A percentile compares a stretch with the other conserved stretches of the same genome.
These are phyloP conservation scores for Drosophila eugracilis DNA, from an alignment of 1,140 invertebrate genomes.

Conservation along the genomic window DNA sequence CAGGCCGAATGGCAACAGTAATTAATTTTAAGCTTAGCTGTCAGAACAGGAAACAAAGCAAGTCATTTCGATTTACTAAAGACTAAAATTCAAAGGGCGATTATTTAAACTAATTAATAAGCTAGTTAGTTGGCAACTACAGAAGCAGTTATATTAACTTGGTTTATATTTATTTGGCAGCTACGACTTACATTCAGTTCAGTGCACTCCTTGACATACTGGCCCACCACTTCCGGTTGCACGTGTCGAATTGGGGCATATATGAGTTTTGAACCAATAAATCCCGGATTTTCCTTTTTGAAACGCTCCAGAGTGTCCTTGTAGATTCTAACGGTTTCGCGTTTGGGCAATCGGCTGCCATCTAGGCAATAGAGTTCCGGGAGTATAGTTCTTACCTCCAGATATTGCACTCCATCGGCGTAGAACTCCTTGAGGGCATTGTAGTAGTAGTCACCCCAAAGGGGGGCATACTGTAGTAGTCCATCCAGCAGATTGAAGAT, in stretches of 20 bases:
- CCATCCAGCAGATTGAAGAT: slow-evolving; percentile 88
- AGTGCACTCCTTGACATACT: slow-evolving; percentile 84
- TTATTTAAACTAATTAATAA: too few species aligned
- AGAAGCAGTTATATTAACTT: too few species aligned
- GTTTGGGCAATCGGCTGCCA: slow-evolving; percentile 85
- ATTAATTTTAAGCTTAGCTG: too few species aligned
- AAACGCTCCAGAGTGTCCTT: slow-evolving; percentile 86
- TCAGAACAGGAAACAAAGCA: too few species aligned
- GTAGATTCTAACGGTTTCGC: slow-evolving; percentile 87
- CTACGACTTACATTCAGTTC: slow-evolving; percentile 54
- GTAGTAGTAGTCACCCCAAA: slow-evolving; percentile 90
- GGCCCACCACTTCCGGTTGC: slow-evolving; percentile 66
- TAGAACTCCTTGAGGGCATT: slow-evolving; percentile 89
- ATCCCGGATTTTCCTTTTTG: slow-evolving; percentile 87
- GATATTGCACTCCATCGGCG: slow-evolving; percentile 91
- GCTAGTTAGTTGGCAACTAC: too few species aligned
- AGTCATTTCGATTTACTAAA: too few species aligned
- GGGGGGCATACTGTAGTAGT: slow-evolving; percentile 89
- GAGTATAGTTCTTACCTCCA: slow-evolving; percentile 88
- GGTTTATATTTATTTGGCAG: too few species aligned
- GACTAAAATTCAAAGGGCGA: too few species aligned
- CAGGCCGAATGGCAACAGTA: too few species aligned
- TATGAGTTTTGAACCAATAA: slow-evolving; percentile 89
- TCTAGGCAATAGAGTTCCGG: slow-evolving; percentile 87
- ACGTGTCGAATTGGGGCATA: slow-evolving; percentile 87